Conservation (phyloP, 2,888 invertebrate species). For the Phortica okadai region DNA sequence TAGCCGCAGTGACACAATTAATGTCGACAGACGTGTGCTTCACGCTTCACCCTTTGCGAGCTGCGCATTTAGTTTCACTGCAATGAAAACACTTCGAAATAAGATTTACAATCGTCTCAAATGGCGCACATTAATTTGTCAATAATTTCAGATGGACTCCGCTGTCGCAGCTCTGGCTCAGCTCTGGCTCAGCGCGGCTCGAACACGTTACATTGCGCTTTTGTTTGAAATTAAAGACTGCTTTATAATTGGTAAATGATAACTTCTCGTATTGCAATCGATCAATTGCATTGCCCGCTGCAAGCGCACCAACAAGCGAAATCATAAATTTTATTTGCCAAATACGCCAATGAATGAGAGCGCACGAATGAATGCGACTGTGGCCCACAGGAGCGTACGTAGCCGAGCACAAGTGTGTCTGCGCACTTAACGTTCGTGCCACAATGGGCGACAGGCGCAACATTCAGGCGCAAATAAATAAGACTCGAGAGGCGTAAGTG, state of each 20-base stretch:
- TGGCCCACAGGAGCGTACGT: background rate
- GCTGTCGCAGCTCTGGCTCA: constrained; percentile 29
- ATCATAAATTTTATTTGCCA: constrained; percentile 60
- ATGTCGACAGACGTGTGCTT: background rate
- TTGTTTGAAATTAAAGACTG: constrained; percentile 41
- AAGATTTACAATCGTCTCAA: constrained; percentile 9
- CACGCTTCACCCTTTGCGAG: background rate
- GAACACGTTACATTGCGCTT: background rate
- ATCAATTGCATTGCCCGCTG: constrained; percentile 44
- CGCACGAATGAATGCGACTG: constrained; percentile 27
- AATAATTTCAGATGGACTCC: constrained; percentile 49
- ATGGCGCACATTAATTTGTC: constrained; percentile 62
- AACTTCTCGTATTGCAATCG: constrained; percentile 60
- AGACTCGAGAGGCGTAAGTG: too few species aligned
- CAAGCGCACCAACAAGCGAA: constrained; percentile 11
- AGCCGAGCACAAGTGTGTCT: constrained; percentile 19
- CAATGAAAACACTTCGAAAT: constrained; percentile 37
- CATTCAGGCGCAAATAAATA: too few species aligned
- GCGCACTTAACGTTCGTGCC: too few species aligned
- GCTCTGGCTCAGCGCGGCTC: constrained; percentile 6
- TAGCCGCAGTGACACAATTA: constrained; percentile 22
- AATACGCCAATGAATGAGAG: constrained; percentile 34
- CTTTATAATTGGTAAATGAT: constrained; percentile 70
- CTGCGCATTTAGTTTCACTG: background rate
- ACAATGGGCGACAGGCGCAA: too few species aligned